Base-by-base conservation (phyloP, 2,113 vertebrate genomes). In the Sinocyclocheilus maitianheensis region DNA sequence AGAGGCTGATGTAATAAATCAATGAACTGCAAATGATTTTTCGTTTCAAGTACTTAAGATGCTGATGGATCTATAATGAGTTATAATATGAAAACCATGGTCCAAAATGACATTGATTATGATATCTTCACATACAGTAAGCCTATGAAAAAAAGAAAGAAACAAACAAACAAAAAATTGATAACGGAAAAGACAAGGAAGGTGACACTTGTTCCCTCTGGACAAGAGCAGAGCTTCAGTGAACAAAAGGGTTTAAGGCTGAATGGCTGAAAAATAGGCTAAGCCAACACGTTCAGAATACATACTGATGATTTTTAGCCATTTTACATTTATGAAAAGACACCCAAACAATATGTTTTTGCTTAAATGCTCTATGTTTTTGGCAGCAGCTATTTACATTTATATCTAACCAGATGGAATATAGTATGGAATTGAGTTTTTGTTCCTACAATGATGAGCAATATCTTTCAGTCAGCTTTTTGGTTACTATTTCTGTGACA, bases 1-100 rank as follows among this genome's bases (percentile, higher is more conserved):
- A 9, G 20, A 58, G 67, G 22, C 65, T 58, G 22, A 22, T 69
- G 16, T 12, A 51, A 9, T 69, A 30, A 81, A 82, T 69, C 43
- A 53, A 82, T 82, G 63, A 43, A 43, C 62, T 51, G 63, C 18
- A 13, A 82, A 82, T 30, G 4, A 34, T 48, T 82, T 69, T 67
- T 48, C 2, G 0, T 20, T 81, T 67, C 43, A 30, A 67, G 62
- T 6, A 13, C 43, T 46, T 69, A 48, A 51, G 24, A 67, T 69
- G 75, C 75, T 69, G 14, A 81, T 69, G 12, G 40, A 63, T 48
- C 55, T 63, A 24, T 24, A 46, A 62, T 62, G 20, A 62, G 34
- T n/a, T 40, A 79, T 79, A 79, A 79, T 40, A 79, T 40, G 20
- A 79, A 79, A 79, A 34, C 8, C 1, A 0, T 60, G 11, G 53